Conservation (phyloP, 1,140 invertebrate genomes). For the Oreohelix idahoensis region DNA sequence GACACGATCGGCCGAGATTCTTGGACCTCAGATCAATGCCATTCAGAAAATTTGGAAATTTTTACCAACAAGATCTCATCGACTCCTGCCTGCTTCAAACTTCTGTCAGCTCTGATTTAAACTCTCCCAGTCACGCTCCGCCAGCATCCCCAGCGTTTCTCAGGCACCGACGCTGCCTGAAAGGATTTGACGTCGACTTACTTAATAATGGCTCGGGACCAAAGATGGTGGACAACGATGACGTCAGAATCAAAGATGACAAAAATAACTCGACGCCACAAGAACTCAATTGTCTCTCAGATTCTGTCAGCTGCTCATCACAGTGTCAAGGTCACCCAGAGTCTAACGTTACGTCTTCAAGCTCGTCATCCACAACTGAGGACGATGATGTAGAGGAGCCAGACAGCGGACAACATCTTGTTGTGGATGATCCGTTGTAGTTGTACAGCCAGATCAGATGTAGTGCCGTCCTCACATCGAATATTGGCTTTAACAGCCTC, state of each 20-base stretch:
- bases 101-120: neutral
- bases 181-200: neutral
- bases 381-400: neutral
- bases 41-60: neutral
- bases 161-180: too few relatives aligned
- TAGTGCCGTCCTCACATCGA: too few relatives aligned
- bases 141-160: neutral
- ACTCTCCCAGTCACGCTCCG: neutral
- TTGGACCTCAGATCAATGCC: too few relatives aligned
- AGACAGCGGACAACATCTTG: neutral
- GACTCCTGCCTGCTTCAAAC: neutral
- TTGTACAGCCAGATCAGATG: too few relatives aligned
- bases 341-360: neutral
- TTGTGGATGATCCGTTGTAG: too few relatives aligned
- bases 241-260: neutral
- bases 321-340: too few relatives aligned
- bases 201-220: too few relatives aligned
- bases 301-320: neutral
- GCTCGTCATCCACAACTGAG: neutral
- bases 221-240: neutral
- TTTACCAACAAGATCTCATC: neutral
- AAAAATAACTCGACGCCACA: neutral
- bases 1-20: neutral
- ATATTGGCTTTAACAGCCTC: too few relatives aligned
- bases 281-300: too few relatives aligned